Base-by-base conservation (phyloP, 2,113 vertebrate genomes). In the Percina caprodes region DNA sequence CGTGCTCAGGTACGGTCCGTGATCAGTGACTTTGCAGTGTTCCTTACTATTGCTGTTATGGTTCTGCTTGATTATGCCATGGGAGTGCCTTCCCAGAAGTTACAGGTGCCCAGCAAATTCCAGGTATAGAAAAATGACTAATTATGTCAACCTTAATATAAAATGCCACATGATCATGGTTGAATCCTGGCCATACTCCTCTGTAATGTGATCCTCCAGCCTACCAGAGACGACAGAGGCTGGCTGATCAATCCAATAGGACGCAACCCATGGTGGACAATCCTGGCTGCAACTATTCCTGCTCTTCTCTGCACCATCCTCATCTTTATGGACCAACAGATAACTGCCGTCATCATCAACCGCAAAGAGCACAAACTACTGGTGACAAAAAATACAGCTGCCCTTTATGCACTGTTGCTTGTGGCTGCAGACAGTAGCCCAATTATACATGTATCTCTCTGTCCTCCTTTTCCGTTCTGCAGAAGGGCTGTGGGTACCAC, bases 261-360 rank as follows among this genome's bases (percentile, higher is more conserved):
- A 9, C 91, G 92, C 58, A 99, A 99, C 81, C 98, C 98, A 0
- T 99, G 97, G 97, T 99, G 98, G 98, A 99, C 97, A 0, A 95
- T 96, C 58, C 18, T 97, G 88, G 97, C 96, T 0, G 96, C 97
- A 0, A 59, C 95, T n/a, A 95, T 99, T 80, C 98, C 98, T 0
- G 97, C 98, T 66, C 95, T 99, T 59, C 96, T 99, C 71, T 99
- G 98, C 84, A 99, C 98, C 61, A 99, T 99, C 88, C 92, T 99
- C 63, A 96, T 99, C 87, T 99, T 99, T 94, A 99, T 99, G 98
- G 98, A 99, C 92, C 98, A 99, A 89, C 98, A 99, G 93, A 99
- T 99, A 92, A 98, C 97, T 0, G 97, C 98, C 0, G 97, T 99
- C 55, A 99, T 99, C 63, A 95, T 99, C 56, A 99, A 99, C 92